These are phyloP conservation scores for Anser brachyrhynchus DNA, from an alignment of 2,113 vertebrate genomes.

Conservation along the genomic window DNA sequence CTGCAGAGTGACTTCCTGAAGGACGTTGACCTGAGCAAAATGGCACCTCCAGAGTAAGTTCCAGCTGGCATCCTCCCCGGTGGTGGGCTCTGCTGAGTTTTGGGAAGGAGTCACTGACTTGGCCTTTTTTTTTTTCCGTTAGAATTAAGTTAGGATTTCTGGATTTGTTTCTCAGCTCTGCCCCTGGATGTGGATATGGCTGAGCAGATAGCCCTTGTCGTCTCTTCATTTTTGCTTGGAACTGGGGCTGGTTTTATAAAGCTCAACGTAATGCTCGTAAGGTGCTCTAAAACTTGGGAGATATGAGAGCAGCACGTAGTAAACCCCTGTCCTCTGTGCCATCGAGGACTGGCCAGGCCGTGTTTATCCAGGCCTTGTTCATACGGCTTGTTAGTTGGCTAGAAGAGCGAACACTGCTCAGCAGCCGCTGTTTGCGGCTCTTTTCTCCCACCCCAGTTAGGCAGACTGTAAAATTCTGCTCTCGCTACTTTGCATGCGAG, in stretches of 20 bases:
- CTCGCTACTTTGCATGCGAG: neutral
- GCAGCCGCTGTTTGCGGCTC: neutral
- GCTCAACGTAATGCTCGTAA: neutral
- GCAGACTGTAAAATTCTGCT: neutral
- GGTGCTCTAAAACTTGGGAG: neutral
- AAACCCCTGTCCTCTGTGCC: neutral
- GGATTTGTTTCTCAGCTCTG: fast-evolving
- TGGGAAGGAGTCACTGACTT: neutral
- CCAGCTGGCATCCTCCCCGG: neutral
- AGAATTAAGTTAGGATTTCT: neutral
- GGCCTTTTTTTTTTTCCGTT: neutral
- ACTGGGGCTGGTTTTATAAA: neutral
- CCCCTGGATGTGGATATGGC: fast-evolving
- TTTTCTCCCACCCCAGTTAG: neutral
- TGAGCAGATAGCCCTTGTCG: neutral
- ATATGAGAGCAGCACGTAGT: neutral
- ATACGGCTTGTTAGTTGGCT: neutral
- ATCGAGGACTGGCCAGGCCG: neutral
- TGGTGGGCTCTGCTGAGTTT: neutral
- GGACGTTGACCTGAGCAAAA: slow-evolving; percentile 93
- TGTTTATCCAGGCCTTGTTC: neutral
- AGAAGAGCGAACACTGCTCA: neutral
- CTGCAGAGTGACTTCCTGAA: slow-evolving; percentile 91
- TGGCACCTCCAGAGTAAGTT: slow-evolving; percentile 97
- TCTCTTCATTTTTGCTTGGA: neutral